Evolutionary conservation across 2,888 invertebrate genomes (phyloP), one percentile per base, ranked within the genome.

Genomic region (Dolichomitus sp.): DNA sequence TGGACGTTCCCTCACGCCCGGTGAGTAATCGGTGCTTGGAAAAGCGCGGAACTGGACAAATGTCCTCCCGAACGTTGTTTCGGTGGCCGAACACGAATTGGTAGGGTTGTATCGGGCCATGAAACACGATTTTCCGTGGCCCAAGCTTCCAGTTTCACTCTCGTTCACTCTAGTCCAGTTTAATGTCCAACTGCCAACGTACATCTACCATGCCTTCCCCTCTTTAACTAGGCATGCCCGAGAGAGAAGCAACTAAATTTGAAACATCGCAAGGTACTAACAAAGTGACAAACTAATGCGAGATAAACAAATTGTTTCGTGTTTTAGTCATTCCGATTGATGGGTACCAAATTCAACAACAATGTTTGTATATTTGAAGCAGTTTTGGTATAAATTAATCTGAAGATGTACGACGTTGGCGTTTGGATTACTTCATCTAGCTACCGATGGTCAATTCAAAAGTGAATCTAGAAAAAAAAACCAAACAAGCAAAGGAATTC

Each of bases 61-160:
- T 83, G 80, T 80, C 83, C 80, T 69, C 83, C 83, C 83, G 80
- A 83, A 83, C 80, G 83, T 77, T 83, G 83, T 80, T 83, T 83
- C 83, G 73, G 83, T 83, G 61, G 83, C 50, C 77, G 76, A 80
- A 83, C 80, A 80, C 69, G 83, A 83, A 80, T 77, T 80, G 80
- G 80, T 80, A 77, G 83, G 77, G 80, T 77, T 83, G 80, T 80
- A 80, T 83, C 80, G 76, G 73, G 63, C 70, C 83, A 77, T 80
- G 80, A 80, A 83, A 80, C 80, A 80, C 65, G 73, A 73, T 80
- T 83, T 77, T 70, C 68, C 69, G 42, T 63, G 68, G 66, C 50
- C 63, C 68, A 2, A 17, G 40, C 45, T 57, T 45, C 17, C 68
- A 68, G 66, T 66, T 80, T 72, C 50, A 66, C 66, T 50, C 45